Evolutionary conservation across 2,113 vertebrate species (phyloP).

Genomic region (Trogon surrucura): DNA sequence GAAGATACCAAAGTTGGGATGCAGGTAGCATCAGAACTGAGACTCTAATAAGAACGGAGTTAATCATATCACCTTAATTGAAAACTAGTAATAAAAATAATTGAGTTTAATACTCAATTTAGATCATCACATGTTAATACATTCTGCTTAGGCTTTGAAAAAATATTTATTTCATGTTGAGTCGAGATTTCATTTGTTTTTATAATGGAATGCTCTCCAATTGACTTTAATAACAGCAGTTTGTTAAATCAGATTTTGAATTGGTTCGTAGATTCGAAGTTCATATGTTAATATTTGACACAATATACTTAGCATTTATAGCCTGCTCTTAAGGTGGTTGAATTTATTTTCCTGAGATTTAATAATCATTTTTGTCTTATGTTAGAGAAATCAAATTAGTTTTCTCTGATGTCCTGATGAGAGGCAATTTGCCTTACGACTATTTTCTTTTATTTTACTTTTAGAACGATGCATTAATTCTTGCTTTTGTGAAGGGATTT

Average conservation of each 20-base stretch:
- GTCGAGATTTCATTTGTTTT: constrained; percentile 73
- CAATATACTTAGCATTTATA: not conserved
- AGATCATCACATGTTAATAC: constrained; percentile 63
- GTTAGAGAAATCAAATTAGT: constrained; percentile 27
- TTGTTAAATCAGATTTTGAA: constrained; percentile 73
- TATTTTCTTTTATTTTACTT: not conserved
- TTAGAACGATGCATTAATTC: not conserved
- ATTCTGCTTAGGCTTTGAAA: constrained; percentile 67
- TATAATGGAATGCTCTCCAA: constrained; percentile 63
- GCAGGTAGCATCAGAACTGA: not conserved
- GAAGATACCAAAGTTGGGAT: not conserved
- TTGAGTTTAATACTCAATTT: constrained; percentile 81
- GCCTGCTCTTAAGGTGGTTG: not conserved
- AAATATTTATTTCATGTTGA: constrained; percentile 69
- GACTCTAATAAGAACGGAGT: constrained; percentile 37
- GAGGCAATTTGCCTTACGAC: not conserved
- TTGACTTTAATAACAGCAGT: constrained; percentile 73
- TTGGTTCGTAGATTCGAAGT: constrained; percentile 45
- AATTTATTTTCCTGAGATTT: constrained; percentile 34
- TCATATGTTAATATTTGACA: constrained; percentile 64
- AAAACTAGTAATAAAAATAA: constrained; percentile 81
- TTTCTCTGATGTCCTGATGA: constrained; percentile 9
- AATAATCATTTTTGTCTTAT: not conserved
- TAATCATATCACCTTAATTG: constrained; percentile 71
- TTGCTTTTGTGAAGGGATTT: not conserved